Evolutionary conservation across 1,140 invertebrate species (phyloP).

Genomic region (Drosophila micromelanica): DNA sequence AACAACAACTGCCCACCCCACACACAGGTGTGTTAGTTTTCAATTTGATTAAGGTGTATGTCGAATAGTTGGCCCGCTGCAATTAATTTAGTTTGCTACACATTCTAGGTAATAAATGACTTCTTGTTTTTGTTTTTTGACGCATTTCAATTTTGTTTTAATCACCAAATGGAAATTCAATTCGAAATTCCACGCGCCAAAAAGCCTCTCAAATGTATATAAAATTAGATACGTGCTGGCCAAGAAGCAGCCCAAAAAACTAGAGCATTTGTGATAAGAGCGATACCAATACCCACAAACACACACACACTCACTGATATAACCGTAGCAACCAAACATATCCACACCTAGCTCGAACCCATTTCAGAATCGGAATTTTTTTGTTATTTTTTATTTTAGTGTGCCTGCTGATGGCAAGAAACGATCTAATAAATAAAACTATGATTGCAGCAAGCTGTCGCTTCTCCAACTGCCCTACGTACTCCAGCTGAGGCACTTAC

Average conservation of each 20-base stretch:
- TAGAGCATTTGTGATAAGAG: slow-evolving; percentile 42
- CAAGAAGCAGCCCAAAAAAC: slow-evolving; percentile 32
- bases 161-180: slow-evolving; percentile 54
- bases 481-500: neutral
- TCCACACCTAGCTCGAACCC: neutral
- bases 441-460: slow-evolving; percentile 6
- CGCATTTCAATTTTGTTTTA: no score
- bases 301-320: no score
- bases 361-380: neutral
- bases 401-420: slow-evolving; percentile 2
- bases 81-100: slow-evolving; percentile 48
- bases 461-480: no score
- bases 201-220: neutral
- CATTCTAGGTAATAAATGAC: slow-evolving; percentile 30
- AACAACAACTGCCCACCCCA: slow-evolving; percentile 5
- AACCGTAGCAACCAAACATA: neutral
- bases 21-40: neutral
- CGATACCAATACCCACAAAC: neutral
- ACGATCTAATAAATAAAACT: slow-evolving; percentile 45
- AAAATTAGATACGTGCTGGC: slow-evolving; percentile 28
- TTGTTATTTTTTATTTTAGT: no score
- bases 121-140: no score
- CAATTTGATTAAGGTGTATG: slow-evolving; percentile 28
- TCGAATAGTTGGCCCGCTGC: slow-evolving; percentile 22
- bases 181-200: slow-evolving; percentile 17